Percentiles rank a stretch among this genome's conserved stretches.
Evolutionary conservation across 2,888 invertebrate genomes (phyloP).

Genomic region (Eupithecia insigniata): DNA sequence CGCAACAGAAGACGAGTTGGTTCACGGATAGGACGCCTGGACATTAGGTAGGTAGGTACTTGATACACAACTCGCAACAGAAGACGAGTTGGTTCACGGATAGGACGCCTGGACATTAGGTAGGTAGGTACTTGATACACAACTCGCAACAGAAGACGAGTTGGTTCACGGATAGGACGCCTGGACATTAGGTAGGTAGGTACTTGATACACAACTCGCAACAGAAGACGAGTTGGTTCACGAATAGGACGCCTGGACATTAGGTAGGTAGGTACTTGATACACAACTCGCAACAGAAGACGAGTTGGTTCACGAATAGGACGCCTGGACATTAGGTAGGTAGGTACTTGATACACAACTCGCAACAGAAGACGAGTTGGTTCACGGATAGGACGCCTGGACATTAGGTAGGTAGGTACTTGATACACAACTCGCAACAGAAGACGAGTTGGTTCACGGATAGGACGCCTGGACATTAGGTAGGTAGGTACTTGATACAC

Average conservation of each 20-base stretch:
- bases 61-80: neutral
- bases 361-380: neutral
- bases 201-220: neutral
- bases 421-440: neutral
- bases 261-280: too few species aligned
- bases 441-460: neutral
- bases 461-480: slow-evolving; percentile 7
- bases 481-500: too few species aligned
- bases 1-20: neutral
- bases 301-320: neutral
- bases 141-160: neutral
- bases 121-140: too few species aligned
- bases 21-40: slow-evolving; percentile 1
- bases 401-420: too few species aligned
- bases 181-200: too few species aligned
- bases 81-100: neutral
- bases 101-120: slow-evolving; percentile 7
- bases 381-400: slow-evolving; percentile 1
- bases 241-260: slow-evolving; percentile 9
- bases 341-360: neutral
- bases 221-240: neutral
- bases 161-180: neutral
- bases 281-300: neutral
- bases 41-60: too few species aligned
- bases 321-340: slow-evolving; percentile 12